Evolutionary conservation across 2,888 invertebrate genomes (phyloP), one percentile per base, ranked within the genome.

Genomic region (Leptopilina drosophilae): DNA sequence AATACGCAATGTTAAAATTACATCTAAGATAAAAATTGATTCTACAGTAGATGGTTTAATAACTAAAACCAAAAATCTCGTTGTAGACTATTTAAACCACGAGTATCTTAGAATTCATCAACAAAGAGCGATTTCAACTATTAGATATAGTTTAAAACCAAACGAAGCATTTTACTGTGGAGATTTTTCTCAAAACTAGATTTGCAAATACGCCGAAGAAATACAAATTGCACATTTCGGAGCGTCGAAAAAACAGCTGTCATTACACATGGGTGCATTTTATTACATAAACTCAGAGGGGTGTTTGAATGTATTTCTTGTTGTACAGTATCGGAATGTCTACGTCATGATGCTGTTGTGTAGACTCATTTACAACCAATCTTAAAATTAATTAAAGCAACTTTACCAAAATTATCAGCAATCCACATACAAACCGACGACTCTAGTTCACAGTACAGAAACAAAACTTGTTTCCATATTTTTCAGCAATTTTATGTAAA

Each of bases 161-260:
- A 62, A 73, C 62, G 76, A 80, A 78, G 80, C 73, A 64, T 81
- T 33, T n/a, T 49, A 77, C 7, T 33, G 64, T 2, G 42, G 78
- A 12, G 82, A 81, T 65, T 82, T 80, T 62, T 82, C 80, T 8
- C 67, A 82, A 76, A 81, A 81, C 77, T 82, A 80, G 69, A 46
- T 53, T 40, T 75, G 53, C 15, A 82, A 82, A 64, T 81, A 81
- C 73, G 53, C 11, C 33, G n/a, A 62, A 11, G 79, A 64, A 62
- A 69, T 82, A 8, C 78, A 82, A 64, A 56, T 66, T 26, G 75
- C 46, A 7, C 80, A 82, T 67, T 82, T 82, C 20, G 80, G 80
- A 0, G 77, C 79, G 20, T 81, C 79, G 3, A 77, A 81, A 65
- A 79, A 78, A 33, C 78, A 82, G 67, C 11, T 78, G 1, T 77